phyloP scores from a whole-genome alignment of 1,140 invertebrate species.

The Tetragnatha versicolor region DNA sequence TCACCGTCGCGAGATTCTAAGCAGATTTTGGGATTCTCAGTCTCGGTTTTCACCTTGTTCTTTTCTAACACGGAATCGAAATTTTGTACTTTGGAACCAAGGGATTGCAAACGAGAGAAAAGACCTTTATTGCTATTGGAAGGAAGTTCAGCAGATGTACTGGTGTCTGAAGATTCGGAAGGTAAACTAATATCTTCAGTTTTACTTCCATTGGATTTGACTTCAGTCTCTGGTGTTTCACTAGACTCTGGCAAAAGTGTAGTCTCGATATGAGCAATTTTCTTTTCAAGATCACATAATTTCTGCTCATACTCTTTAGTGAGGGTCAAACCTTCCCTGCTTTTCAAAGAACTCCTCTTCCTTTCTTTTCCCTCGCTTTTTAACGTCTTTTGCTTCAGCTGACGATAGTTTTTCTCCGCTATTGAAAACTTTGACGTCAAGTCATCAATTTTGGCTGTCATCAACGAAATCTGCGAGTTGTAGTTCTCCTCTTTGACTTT shows the following conservation, averaged over 20 bases:
- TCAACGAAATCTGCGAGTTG: constrained; percentile 77
- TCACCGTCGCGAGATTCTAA: constrained; percentile 27
- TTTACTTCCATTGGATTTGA: not conserved
- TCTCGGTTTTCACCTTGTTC: too few species aligned
- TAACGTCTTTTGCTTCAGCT: constrained; percentile 78
- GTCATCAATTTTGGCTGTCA: constrained; percentile 83
- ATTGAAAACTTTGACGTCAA: constrained; percentile 79
- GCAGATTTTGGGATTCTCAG: constrained; percentile 35
- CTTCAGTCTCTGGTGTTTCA: not conserved
- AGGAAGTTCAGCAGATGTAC: not conserved
- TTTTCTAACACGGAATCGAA: not conserved
- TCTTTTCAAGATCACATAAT: constrained; percentile 78
- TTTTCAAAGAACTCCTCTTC: constrained; percentile 79
- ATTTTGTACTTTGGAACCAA: constrained; percentile 23
- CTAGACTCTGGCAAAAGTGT: not conserved
- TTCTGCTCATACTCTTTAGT: constrained; percentile 84
- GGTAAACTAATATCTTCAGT: not conserved
- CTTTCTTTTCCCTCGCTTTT: constrained; percentile 80
- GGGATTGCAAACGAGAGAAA: constrained; percentile 23
- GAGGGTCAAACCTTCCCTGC: constrained; percentile 76
- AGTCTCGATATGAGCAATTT: constrained; percentile 73
- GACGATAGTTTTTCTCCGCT: constrained; percentile 82
- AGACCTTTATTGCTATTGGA: constrained; percentile 16
- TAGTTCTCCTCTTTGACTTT: constrained; percentile 74
- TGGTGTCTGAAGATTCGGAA: not conserved